A percentile compares a stretch with the other conserved stretches of the same genome.
phyloP scores from a whole-genome alignment of 2,888 invertebrate genomes.

The Hypomecis punctinalis region DNA sequence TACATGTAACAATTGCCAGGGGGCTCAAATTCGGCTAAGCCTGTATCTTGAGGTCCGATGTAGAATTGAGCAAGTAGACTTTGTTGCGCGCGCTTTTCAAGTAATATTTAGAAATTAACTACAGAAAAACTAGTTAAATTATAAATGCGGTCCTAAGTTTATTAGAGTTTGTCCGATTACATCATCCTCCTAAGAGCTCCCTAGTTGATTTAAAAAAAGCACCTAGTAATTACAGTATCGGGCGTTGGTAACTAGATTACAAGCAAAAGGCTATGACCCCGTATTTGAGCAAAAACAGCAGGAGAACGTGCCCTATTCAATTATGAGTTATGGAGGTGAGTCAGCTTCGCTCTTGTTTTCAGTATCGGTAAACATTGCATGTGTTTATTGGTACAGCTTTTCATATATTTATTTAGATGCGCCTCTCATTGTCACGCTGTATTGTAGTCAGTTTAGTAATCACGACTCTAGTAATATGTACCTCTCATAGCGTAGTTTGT shows the following conservation, averaged over 20 bases:
- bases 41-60: no score
- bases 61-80: no score
- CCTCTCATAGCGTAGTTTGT: no score
- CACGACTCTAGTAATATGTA: not conserved
- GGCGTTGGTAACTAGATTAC: not conserved
- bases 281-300: constrained; percentile 22
- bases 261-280: constrained; percentile 15
- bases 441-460: not conserved
- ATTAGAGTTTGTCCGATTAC: no score
- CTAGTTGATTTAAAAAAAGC: no score
- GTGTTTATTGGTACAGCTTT: constrained; percentile 24
- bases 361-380: constrained; percentile 20
- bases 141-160: no score
- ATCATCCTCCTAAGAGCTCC: no score
- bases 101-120: no score
- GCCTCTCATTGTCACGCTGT: not conserved
- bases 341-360: constrained; percentile 23
- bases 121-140: no score
- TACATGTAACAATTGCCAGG: no score
- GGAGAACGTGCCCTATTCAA: constrained; percentile 4
- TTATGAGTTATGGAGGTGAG: constrained; percentile 18
- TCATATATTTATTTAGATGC: constrained; percentile 8
- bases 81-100: no score
- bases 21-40: no score
- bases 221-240: not conserved